Conservation (phyloP, 2,888 invertebrate species). For the Orchestes rusci region DNA sequence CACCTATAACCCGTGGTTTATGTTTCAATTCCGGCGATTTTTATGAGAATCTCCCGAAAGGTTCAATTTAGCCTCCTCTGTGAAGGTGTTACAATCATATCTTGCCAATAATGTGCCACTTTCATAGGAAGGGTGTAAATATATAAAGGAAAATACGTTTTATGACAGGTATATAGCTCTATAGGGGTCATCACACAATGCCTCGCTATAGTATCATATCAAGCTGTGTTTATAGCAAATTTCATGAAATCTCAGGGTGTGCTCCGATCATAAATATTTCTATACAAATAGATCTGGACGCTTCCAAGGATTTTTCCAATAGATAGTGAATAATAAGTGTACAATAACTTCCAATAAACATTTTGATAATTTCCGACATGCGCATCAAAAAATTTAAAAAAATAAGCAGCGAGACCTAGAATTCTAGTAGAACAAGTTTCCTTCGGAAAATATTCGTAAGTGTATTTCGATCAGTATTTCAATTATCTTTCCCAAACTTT, state of each 20-base stretch:
- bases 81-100: slow-evolving; percentile 12
- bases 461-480: too few relatives aligned
- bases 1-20: too few relatives aligned
- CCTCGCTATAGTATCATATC: slow-evolving; percentile 27
- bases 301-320: not conserved
- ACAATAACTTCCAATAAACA: too few relatives aligned
- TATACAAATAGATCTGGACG: slow-evolving; percentile 10
- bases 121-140: slow-evolving; percentile 18
- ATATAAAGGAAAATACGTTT: slow-evolving; percentile 18
- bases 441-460: too few relatives aligned
- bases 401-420: too few relatives aligned
- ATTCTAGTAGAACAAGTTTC: too few relatives aligned
- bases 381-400: too few relatives aligned
- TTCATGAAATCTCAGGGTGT: slow-evolving; percentile 29
- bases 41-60: too few relatives aligned
- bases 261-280: slow-evolving; percentile 19
- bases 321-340: too few relatives aligned
- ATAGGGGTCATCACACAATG: slow-evolving; percentile 18
- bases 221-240: slow-evolving; percentile 32
- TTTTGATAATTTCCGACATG: too few relatives aligned
- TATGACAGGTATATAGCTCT: slow-evolving; percentile 17
- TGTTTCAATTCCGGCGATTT: too few relatives aligned
- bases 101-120: slow-evolving; percentile 11
- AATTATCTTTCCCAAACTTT: too few relatives aligned
- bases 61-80: slow-evolving; percentile 2